Percentiles rank a stretch among this genome's conserved stretches.
phyloP scores from a whole-genome alignment of 1,140 invertebrate genomes.

The Globodera rostochiensis region DNA sequence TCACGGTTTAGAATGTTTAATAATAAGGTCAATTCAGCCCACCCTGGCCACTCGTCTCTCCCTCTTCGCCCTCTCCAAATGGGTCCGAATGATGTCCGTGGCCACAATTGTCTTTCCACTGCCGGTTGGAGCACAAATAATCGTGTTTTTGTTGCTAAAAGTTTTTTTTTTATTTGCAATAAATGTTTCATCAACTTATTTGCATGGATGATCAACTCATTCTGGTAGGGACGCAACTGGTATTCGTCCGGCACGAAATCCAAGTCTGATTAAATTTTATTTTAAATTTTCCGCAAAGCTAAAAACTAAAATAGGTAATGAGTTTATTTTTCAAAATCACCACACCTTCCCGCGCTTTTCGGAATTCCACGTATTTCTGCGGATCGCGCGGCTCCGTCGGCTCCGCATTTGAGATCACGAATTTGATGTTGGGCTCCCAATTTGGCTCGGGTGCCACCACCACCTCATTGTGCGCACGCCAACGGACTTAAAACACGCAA shows the following conservation, averaged over 20 bases:
- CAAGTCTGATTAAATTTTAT: too few relatives aligned
- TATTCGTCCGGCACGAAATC: conserved; percentile 29
- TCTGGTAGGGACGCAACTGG: conserved; percentile 47
- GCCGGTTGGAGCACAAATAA: too few relatives aligned
- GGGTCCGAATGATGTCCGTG: conserved; percentile 56
- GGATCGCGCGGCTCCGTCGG: conserved; percentile 34
- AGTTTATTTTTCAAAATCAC: too few relatives aligned
- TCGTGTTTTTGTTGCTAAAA: conserved; percentile 49
- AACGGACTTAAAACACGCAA: conserved; percentile 26
- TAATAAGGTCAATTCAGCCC: neutral
- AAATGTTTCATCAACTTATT: conserved; percentile 23
- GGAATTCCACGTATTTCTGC: conserved; percentile 23
- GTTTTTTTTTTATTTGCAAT: neutral
- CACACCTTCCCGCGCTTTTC: conserved; percentile 11
- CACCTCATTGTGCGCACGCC: conserved; percentile 19
- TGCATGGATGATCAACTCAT: conserved; percentile 49
- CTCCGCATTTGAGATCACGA: conserved; percentile 27
- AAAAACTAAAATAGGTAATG: conserved; percentile 9
- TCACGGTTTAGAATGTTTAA: too few relatives aligned
- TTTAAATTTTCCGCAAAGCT: too few relatives aligned
- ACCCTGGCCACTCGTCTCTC: conserved; percentile 36
- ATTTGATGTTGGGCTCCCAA: conserved; percentile 20
- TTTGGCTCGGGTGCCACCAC: neutral
- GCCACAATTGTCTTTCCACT: conserved; percentile 59
- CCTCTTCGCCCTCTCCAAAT: conserved; percentile 27